Evolutionary conservation across 2,888 invertebrate genomes (phyloP).

Genomic region (Arenicola marina): DNA sequence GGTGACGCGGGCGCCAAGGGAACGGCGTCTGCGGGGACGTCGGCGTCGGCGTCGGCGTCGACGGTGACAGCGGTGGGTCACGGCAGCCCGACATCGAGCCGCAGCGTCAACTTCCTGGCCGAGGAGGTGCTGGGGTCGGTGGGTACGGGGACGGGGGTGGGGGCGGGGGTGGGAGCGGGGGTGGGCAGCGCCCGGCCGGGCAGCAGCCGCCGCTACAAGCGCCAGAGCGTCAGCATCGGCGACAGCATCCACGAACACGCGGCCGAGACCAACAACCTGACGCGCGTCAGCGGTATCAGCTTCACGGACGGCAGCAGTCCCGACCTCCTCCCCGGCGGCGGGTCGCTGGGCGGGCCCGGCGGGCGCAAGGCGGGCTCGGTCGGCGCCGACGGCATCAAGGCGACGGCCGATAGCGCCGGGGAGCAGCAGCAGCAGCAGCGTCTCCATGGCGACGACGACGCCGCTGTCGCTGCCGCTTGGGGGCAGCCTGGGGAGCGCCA

Average conservation of each 20-base stretch:
- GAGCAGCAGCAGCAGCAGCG: slow-evolving; percentile 16
- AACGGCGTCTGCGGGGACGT: not conserved
- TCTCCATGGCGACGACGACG: slow-evolving; percentile 16
- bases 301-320: not conserved
- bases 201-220: slow-evolving; percentile 14
- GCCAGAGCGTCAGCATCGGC: slow-evolving; percentile 38
- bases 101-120: slow-evolving; percentile 43
- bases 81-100: slow-evolving; percentile 47
- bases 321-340: too few species aligned
- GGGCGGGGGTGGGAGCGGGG: not conserved
- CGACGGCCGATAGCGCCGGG: slow-evolving; percentile 12
- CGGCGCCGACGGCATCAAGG: not conserved
- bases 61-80: slow-evolving; percentile 25
- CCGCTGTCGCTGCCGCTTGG: not conserved
- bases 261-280: not conserved
- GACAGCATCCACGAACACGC: slow-evolving; percentile 40
- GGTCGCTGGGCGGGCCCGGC: too few species aligned
- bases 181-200: not conserved
- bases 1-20: not conserved
- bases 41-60: not conserved
- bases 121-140: slow-evolving; percentile 21
- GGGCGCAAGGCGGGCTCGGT: not conserved
- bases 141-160: slow-evolving; percentile 26
- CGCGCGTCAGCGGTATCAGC: slow-evolving; percentile 8
- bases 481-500: not conserved